Conservation (phyloP, 92 coral and sea anemone genomes). For the Galaxea fascicularis region DNA sequence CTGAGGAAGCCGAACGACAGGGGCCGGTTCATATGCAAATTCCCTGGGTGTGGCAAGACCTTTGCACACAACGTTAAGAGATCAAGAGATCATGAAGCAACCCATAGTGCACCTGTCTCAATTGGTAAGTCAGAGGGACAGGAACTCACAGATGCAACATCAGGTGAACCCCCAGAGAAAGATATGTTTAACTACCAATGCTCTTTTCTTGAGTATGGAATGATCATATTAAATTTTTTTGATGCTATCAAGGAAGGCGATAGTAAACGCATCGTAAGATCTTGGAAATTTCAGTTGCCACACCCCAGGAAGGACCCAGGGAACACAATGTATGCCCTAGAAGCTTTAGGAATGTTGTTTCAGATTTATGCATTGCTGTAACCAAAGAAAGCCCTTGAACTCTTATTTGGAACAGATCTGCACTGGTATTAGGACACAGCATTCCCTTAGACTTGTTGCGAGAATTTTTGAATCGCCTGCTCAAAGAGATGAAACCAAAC, state of each 20-base stretch:
- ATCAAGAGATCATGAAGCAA: conserved; percentile 62
- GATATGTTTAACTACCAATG: conserved; percentile 72
- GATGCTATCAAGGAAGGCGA: conserved; percentile 73
- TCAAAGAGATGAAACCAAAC: too few relatives aligned
- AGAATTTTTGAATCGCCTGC: too few relatives aligned
- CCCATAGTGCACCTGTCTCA: conserved; percentile 39
- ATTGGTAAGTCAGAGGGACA: neutral
- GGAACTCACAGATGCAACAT: neutral
- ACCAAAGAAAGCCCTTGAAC: conserved; percentile 67
- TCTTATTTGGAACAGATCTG: conserved; percentile 78
- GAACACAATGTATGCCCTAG: conserved; percentile 71
- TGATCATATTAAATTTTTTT: conserved; percentile 62
- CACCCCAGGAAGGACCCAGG: conserved; percentile 62
- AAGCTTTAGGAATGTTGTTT: conserved; percentile 62
- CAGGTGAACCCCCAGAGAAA: conserved; percentile 38
- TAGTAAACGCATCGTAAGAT: conserved; percentile 63
- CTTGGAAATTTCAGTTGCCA: conserved; percentile 73
- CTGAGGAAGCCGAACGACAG: conserved; percentile 45
- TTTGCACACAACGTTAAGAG: conserved; percentile 61
- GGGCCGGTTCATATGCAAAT: conserved; percentile 62
- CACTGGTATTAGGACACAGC: neutral
- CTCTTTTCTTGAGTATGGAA: conserved; percentile 68
- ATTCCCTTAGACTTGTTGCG: too few relatives aligned
- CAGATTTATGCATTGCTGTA: conserved; percentile 76
- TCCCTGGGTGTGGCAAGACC: conserved; percentile 63